Evolutionary conservation across 1,140 invertebrate genomes (phyloP).

Genomic region (Euura lappo): DNA sequence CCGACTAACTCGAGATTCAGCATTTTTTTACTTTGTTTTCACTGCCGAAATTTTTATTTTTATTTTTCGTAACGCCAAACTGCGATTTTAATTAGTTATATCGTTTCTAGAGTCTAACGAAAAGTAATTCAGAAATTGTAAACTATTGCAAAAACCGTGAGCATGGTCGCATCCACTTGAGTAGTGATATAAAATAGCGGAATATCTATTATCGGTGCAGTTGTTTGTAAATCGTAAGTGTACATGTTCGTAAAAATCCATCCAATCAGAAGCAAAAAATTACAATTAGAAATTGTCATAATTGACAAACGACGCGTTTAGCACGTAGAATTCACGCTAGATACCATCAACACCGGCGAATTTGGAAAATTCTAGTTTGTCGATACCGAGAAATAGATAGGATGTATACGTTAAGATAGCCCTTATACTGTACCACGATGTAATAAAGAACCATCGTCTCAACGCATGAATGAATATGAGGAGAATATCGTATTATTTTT

Average conservation of each 20-base stretch:
- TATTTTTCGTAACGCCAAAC: background rate
- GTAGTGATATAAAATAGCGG: background rate
- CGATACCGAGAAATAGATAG: conserved; percentile 8
- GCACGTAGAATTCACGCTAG: background rate
- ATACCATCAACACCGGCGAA: background rate
- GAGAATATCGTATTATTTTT: conserved; percentile 53
- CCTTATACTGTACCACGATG: background rate
- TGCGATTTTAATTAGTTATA: background rate
- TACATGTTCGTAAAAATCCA: conserved; percentile 16
- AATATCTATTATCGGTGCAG: background rate
- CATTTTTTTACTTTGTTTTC: background rate
- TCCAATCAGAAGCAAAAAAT: conserved; percentile 14
- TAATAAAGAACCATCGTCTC: conserved; percentile 43
- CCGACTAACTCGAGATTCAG: background rate
- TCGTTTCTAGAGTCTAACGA: background rate
- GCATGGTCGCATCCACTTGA: background rate
- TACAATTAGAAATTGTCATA: conserved; percentile 2
- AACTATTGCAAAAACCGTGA: background rate
- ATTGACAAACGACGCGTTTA: background rate
- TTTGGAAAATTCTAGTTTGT: background rate
- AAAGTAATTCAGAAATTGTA: background rate
- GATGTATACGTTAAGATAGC: conserved; percentile 15
- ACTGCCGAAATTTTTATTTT: background rate
- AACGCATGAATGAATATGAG: conserved; percentile 25
- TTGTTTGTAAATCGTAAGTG: conserved; percentile 8